Base-by-base conservation (phyloP, 2,797 vertebrate genomes). In the Gastrophryne carolinensis region DNA sequence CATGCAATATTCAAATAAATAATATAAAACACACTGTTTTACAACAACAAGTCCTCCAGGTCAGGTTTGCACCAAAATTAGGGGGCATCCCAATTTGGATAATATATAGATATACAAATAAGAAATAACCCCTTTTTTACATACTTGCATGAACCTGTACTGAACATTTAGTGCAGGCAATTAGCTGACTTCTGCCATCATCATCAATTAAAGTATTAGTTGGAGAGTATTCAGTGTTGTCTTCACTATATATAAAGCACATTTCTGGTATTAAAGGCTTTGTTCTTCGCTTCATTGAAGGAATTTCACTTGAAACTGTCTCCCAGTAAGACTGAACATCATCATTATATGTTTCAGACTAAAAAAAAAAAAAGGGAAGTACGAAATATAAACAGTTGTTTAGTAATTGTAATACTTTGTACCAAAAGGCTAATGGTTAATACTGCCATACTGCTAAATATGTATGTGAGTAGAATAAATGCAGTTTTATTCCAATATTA, bases 191-290 rank as follows among this genome's bases (percentile, higher is more conserved):
- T 81, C 92, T 96, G 82, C 95, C 95, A 79, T 98, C 96, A 73
- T 95, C 95, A 87, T 96, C 93, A 67, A 97, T 87, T 52, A 96
- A 93, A 30, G 92, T 92, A 83, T 91, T 97, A 37, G 94, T 91
- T 24, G 94, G 92, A 62, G 87, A 94, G 81, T 94, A 93, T 72
- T 91, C 88, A 4, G 87, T 87, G 77, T 87, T 91, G 80, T 94
- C 94, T 83, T 98, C 95, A 49, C 95, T 93, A 84, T 94, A 96
- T 66, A 94, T 94, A 82, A 99, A 99, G 86, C 96, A 99, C 85
- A 98, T 95, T 87, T 99, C 97, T 37, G 96, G 97, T 80, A 98
- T 91, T 81, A 99, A 90, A 73, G 96, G 97, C 80, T 92, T 96
- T 64, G 93, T 95, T 81, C 92, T 94, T 75, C 79, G 69, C 61